These are phyloP conservation scores for Darevskia nairensis DNA, from an alignment of 2,797 vertebrate genomes.

Conservation along the genomic window DNA sequence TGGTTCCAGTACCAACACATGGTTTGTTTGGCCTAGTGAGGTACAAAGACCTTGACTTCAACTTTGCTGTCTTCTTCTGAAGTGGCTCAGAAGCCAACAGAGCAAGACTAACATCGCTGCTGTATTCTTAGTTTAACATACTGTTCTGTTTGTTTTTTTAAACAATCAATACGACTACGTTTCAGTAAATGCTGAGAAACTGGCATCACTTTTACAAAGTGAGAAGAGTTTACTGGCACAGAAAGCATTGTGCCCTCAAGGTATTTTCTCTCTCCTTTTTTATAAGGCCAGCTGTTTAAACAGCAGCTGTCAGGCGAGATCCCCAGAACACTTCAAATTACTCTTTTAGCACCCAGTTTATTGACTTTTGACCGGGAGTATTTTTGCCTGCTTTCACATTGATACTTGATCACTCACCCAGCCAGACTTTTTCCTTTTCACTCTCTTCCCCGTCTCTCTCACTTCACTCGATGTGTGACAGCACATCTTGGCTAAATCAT, in stretches of 20 bases:
- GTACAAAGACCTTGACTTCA: neutral
- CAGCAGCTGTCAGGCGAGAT: slow-evolving; percentile 33
- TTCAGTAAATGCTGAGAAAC: slow-evolving; percentile 46
- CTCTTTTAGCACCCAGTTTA: neutral
- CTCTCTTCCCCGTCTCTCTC: neutral
- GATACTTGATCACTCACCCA: neutral
- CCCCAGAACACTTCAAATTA: slow-evolving; percentile 15
- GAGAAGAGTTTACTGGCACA: slow-evolving; percentile 59
- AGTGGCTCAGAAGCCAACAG: neutral
- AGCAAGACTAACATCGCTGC: neutral
- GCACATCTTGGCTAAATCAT: neutral
- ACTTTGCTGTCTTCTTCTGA: neutral
- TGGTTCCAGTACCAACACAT: neutral
- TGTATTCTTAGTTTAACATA: slow-evolving; percentile 16
- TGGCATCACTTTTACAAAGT: slow-evolving; percentile 59
- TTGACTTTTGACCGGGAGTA: neutral
- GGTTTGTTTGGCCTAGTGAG: neutral
- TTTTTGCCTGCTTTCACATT: neutral
- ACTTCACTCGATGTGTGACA: neutral
- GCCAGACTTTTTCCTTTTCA: neutral
- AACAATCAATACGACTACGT: neutral
- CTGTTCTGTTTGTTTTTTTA: slow-evolving; percentile 30
- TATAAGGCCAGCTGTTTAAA: slow-evolving; percentile 69
- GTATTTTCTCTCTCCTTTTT: slow-evolving; percentile 34
- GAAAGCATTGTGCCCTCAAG: slow-evolving; percentile 33